Conservation (phyloP, 2,797 vertebrate genomes). For the Acrossocheilus wenchowensis region DNA sequence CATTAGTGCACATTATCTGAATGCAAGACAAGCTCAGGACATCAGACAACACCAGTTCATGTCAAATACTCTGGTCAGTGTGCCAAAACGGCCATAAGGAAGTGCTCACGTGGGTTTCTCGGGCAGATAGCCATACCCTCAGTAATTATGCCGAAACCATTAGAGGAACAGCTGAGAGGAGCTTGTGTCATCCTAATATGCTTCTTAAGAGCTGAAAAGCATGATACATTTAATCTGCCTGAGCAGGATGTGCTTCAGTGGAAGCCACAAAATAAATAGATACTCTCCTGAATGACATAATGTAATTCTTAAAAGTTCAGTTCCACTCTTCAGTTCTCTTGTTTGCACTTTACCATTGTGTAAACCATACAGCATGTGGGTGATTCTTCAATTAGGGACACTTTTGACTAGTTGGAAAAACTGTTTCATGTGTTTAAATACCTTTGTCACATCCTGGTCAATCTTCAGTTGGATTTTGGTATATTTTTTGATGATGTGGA, state of each 20-base stretch:
- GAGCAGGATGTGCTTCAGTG: conserved; percentile 15
- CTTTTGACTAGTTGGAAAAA: not conserved
- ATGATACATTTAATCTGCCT: conserved; percentile 37
- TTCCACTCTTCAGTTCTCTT: not conserved
- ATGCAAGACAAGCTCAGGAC: conserved; percentile 12
- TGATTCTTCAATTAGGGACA: not conserved
- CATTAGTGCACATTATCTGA: conserved; percentile 25
- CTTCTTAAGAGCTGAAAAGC: conserved; percentile 37
- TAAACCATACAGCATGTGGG: not conserved
- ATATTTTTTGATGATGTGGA: not conserved
- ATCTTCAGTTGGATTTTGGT: not conserved
- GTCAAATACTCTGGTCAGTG: conserved; percentile 4
- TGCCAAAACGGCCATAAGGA: conserved; percentile 38
- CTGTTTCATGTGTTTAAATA: not conserved
- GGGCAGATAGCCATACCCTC: conserved; percentile 5
- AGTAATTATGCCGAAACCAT: conserved; percentile 34
- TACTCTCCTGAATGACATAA: not conserved
- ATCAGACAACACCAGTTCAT: not conserved
- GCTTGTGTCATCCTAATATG: conserved; percentile 32
- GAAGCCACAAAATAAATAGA: conserved; percentile 21
- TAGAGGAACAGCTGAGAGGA: conserved; percentile 41
- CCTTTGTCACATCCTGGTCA: too few species aligned
- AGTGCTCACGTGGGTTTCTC: conserved; percentile 2
- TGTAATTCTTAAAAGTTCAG: not conserved
- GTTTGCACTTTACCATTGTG: not conserved